phyloP scores from a whole-genome alignment of 2,797 vertebrate genomes.

The Alfaro cultratus region DNA sequence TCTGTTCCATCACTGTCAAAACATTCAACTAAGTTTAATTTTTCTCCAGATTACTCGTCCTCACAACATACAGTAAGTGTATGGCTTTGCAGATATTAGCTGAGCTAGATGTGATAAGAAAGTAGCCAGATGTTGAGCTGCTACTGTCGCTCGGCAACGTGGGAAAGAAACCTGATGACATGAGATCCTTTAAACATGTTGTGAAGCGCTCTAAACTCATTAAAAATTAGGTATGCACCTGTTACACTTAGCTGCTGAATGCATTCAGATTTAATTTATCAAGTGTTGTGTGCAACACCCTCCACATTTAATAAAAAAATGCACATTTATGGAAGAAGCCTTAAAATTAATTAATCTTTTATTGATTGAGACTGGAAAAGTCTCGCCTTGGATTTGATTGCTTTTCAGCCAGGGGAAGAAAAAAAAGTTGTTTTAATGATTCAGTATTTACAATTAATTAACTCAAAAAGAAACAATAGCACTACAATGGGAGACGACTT shows the following conservation, averaged over 20 bases:
- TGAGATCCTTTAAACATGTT: slow-evolving; percentile 6
- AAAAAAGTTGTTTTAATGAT: not conserved
- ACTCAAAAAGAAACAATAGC: not conserved
- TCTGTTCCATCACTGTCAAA: slow-evolving; percentile 12
- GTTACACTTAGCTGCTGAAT: not conserved
- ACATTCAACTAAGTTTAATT: slow-evolving; percentile 14
- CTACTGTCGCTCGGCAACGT: slow-evolving; percentile 51
- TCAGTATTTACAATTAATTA: not conserved
- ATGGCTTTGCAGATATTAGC: slow-evolving; percentile 21
- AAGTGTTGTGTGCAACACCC: not conserved
- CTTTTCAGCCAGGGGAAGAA: not conserved
- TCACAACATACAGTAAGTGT: slow-evolving; percentile 1
- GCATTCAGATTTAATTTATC: not conserved
- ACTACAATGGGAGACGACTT: not conserved
- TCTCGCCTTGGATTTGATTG: not conserved
- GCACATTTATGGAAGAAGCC: not conserved
- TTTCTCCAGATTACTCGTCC: slow-evolving; percentile 13
- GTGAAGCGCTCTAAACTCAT: not conserved
- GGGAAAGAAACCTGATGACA: slow-evolving; percentile 1
- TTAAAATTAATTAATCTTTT: not conserved
- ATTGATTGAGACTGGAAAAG: not conserved
- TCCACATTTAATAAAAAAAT: not conserved
- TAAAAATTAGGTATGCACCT: slow-evolving; percentile 23
- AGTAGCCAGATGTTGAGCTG: slow-evolving; percentile 34
- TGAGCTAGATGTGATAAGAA: slow-evolving; percentile 19